These are phyloP conservation scores for Scolopax mira DNA, from an alignment of 2,113 vertebrate genomes.

Conservation along the genomic window DNA sequence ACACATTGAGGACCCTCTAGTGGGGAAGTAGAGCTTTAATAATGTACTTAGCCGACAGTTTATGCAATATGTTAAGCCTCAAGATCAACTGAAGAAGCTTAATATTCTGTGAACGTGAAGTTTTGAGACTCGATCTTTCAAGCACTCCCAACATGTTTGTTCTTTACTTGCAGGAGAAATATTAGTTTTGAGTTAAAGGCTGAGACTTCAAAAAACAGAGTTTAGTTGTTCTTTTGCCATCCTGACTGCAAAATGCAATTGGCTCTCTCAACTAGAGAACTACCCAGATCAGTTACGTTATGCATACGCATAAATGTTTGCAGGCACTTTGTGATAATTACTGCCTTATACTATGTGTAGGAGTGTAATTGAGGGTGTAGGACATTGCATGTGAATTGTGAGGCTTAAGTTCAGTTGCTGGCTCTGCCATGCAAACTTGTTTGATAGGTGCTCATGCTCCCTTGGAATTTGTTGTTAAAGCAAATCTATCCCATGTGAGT, in stretches of 20 bases:
- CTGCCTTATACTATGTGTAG: background rate
- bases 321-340: background rate
- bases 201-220: background rate
- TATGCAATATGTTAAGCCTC: background rate
- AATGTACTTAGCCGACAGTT: background rate
- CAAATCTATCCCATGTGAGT: background rate
- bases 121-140: background rate
- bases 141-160: background rate
- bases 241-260: background rate
- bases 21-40: background rate
- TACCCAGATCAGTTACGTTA: background rate
- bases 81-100: background rate
- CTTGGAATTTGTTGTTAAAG: background rate
- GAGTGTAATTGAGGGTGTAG: background rate
- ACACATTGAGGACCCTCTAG: background rate
- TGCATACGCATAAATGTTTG: background rate
- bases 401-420: background rate
- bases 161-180: background rate
- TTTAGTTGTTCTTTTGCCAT: background rate
- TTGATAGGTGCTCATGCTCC: background rate
- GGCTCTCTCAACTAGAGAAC: background rate
- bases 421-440: background rate
- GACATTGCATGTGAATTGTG: accelerated
- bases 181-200: background rate
- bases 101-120: background rate